Base-by-base conservation (phyloP, 2,113 vertebrate genomes). In the Hippotragus niger region DNA sequence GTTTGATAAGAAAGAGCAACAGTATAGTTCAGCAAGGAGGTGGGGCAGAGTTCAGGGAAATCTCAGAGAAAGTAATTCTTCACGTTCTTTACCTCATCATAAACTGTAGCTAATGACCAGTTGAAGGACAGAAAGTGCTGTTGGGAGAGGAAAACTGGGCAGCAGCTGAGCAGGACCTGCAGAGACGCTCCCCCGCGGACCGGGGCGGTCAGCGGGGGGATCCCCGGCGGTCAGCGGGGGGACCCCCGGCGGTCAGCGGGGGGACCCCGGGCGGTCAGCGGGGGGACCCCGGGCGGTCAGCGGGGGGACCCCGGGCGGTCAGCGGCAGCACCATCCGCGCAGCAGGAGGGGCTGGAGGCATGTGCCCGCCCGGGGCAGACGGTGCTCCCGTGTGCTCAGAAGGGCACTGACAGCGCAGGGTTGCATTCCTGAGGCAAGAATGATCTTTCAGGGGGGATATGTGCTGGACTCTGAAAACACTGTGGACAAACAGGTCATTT, bases 251-350 rank as follows among this genome's bases (percentile, higher is more conserved):
- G 45, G 45, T 45, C 45, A 45, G 45, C 45, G 7, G 45, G 45
- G 7, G 7, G 43, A 45, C 43, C 6, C 58, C 27, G 0, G 57
- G 55, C 5, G 6, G 27, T 14, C 58, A 60, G 58, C 1, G 2
- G 27, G 1, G 1, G 29, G 52, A 45, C 45, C 45, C 58, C 27
- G 0, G 25, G 57, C 2, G 6, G 58, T 6, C 29, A 62, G 58
- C 2, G 2, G 27, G 1, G 1, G 29, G 45, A 45, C 45, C 45
- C 60, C 6, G 0, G 58, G 25, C 6, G 3, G 60, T 16, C 60
- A 62, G 60, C 3, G 3, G 29, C 0, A 3, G 31, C 6, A 7
- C 23, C 25, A 12, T 12, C 0, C 5, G 57, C 10, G 25, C 10
- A 2, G 53, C 23, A 14, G 5, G 9, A 25, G 14, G 36, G 36